phyloP scores from a whole-genome alignment of 2,797 vertebrate species.

The Oryzias sinensis region DNA sequence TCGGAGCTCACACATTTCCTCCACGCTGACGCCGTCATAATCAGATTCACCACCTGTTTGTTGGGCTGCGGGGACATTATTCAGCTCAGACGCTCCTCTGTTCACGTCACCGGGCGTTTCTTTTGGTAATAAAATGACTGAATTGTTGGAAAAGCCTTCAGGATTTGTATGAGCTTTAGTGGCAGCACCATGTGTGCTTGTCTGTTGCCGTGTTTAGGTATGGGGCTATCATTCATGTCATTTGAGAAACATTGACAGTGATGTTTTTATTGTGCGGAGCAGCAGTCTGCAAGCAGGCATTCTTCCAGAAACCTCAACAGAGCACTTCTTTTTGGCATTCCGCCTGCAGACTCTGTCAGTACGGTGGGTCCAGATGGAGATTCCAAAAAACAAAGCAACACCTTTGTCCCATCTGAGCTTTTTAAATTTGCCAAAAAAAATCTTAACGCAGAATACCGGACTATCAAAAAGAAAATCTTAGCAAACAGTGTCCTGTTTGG shows the following conservation, averaged over 20 bases:
- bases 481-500: no score
- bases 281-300: not conserved
- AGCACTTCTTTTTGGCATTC: no score
- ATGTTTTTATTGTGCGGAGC: conserved; percentile 11
- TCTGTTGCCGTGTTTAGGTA: conserved; percentile 21
- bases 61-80: conserved; percentile 46
- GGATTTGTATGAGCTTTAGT: conserved; percentile 44
- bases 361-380: no score
- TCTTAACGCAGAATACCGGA: no score
- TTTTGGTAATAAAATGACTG: conserved; percentile 44
- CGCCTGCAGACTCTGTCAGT: no score
- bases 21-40: conserved; percentile 54
- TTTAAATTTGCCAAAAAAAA: no score
- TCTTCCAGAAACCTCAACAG: conserved; percentile 1
- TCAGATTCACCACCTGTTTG: conserved; percentile 74
- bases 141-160: conserved; percentile 42
- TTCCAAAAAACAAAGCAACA: no score
- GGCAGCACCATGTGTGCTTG: conserved; percentile 35
- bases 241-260: conserved; percentile 21
- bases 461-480: no score
- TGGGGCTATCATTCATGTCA: conserved; percentile 25
- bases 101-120: conserved; percentile 45
- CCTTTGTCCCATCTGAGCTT: no score
- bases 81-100: conserved; percentile 49
- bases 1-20: conserved; percentile 51